phyloP scores from a whole-genome alignment of 1,140 invertebrate genomes.

The Gryllus bimaculatus region DNA sequence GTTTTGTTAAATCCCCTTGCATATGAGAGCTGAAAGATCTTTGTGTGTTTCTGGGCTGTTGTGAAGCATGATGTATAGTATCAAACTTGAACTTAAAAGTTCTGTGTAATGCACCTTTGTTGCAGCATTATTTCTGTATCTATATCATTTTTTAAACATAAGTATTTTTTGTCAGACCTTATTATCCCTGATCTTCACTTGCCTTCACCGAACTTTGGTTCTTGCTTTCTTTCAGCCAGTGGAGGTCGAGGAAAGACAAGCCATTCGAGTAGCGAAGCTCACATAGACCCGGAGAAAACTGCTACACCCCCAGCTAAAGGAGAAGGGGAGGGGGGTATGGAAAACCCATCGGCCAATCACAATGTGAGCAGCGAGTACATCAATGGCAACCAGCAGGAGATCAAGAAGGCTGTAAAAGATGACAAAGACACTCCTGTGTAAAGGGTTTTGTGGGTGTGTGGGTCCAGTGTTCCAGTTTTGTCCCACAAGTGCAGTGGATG shows the following conservation, averaged over 20 bases:
- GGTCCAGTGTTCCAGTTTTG: background rate
- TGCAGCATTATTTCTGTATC: background rate
- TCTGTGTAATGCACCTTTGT: background rate
- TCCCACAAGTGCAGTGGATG: background rate
- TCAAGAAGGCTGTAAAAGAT: conserved; percentile 6
- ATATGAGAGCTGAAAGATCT: background rate
- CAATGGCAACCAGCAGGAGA: conserved; percentile 12
- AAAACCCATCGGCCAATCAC: conserved; percentile 15
- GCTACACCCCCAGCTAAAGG: conserved; percentile 5
- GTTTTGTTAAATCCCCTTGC: background rate
- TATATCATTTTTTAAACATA: background rate
- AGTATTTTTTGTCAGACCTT: background rate
- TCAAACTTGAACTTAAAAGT: background rate
- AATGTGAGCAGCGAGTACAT: conserved; percentile 13
- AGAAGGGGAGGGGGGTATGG: conserved; percentile 15
- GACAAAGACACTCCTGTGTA: conserved; percentile 15
- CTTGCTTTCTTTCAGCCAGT: conserved; percentile 12
- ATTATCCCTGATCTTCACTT: conserved; percentile 10
- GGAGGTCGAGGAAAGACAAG: conserved; percentile 13
- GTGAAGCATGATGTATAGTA: no score
- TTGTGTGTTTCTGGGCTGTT: background rate
- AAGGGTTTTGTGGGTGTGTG: background rate
- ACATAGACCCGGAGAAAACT: conserved; percentile 11
- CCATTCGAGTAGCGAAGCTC: conserved; percentile 14
- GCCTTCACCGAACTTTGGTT: conserved; percentile 14